phyloP scores from a whole-genome alignment of 2,113 vertebrate species.

The Syngnathus typhle region DNA sequence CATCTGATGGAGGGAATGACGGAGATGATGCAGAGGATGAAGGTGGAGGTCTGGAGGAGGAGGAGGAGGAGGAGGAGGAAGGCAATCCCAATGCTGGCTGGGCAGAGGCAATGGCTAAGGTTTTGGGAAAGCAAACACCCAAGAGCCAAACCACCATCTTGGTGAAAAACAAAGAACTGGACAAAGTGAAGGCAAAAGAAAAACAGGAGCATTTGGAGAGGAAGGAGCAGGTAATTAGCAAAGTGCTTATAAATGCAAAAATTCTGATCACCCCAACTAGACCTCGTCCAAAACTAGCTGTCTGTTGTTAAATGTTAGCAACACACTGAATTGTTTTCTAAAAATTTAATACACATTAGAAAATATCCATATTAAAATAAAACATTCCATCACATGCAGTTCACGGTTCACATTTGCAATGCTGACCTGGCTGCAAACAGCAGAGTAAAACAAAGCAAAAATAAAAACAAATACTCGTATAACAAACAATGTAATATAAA shows the following conservation, averaged over 20 bases:
- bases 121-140: constrained; percentile 79
- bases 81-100: constrained; percentile 73
- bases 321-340: background rate
- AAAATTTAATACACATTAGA: background rate
- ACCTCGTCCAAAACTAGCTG: background rate
- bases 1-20: constrained; percentile 10
- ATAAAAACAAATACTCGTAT: no score
- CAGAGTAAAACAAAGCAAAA: no score
- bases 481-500: no score
- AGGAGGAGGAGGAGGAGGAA: background rate
- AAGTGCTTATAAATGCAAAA: background rate
- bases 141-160: constrained; percentile 75
- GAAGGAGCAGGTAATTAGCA: constrained; percentile 72
- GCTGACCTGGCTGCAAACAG: no score
- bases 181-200: constrained; percentile 74
- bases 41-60: background rate
- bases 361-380: no score
- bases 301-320: background rate
- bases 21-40: constrained; percentile 23
- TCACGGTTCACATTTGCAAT: no score
- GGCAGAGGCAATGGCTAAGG: constrained; percentile 95
- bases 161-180: constrained; percentile 79
- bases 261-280: background rate
- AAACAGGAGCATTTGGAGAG: constrained; percentile 74
- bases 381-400: no score